Base-by-base conservation (phyloP, 2,797 vertebrate species). In the Eulemur mongoz region DNA sequence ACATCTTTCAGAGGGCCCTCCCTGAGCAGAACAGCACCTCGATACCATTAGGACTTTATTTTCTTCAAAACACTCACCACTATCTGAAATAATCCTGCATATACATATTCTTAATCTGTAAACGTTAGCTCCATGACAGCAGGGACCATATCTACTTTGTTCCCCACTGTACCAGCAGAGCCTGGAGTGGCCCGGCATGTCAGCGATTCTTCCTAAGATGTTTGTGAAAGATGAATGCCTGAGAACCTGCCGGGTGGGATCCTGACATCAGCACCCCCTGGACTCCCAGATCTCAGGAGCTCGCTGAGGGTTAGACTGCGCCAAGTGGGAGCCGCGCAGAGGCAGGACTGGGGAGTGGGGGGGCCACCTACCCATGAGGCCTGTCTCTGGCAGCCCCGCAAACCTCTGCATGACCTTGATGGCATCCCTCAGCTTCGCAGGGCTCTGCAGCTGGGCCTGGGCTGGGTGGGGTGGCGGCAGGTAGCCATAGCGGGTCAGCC, bases 401-500 rank as follows among this genome's bases (percentile, higher is more conserved):
- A 99, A 99, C 92, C 99, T 98, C 98, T 99, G 99, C 99, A 99
- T 99, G 73, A 98, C 97, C 12, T 98, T 99, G 67, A 99, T 98
- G 0, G 99, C 99, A 18, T 96, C 97, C 63, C 98, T 97, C 0
- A 99, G 98, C n/a, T 99, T 99, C 5, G 98, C 98, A 78, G 97
- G 98, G 38, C 98, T 99, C 98, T 99, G 99, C 82, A 99, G 98
- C 93, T 98, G 98, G 10, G 99, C 99, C 0, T 99, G 99, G 40
- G 98, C 98, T 0, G 99, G 99, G 95, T 99, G 98, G 0, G 99
- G 98, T 1, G 98, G 98, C 7, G 99, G 98, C 32, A 99, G 98
- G 98, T 99, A 99, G 45, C 99, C 99, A 52, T 99, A 99, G n/a
- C 99, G 98, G 88, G 99, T 99, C 90, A 99, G 96, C 99, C 99